Percentiles rank a stretch among this genome's conserved stretches.
Conservation (phyloP, 2,888 invertebrate species). For the Molorchus minor region DNA sequence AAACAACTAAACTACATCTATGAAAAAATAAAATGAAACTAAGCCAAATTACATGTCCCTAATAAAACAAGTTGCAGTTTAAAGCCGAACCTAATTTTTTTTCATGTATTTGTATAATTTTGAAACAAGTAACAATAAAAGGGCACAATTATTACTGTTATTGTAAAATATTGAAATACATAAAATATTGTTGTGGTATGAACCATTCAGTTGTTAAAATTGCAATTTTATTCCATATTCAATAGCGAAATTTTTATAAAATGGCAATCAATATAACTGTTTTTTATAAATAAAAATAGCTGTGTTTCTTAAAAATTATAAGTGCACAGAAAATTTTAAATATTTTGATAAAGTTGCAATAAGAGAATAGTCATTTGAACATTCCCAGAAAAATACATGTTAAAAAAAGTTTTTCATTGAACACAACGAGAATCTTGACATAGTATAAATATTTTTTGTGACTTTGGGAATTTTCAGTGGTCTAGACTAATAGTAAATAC, state of each 20-base stretch:
- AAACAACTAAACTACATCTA: no score
- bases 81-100: not conserved
- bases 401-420: not conserved
- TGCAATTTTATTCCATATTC: constrained; percentile 54
- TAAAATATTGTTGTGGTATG: constrained; percentile 58
- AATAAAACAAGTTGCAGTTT: constrained; percentile 2
- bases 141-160: constrained; percentile 62
- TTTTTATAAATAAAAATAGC: constrained; percentile 57
- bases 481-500: constrained; percentile 48
- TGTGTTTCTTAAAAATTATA: constrained; percentile 59
- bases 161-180: constrained; percentile 53
- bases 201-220: constrained; percentile 56
- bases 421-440: constrained; percentile 29
- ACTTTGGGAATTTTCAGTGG: constrained; percentile 2
- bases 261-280: constrained; percentile 61
- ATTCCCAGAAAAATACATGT: constrained; percentile 13
- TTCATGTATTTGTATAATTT: constrained; percentile 24
- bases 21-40: no score
- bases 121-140: constrained; percentile 57
- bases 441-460: constrained; percentile 33
- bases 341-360: constrained; percentile 64
- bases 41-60: not conserved
- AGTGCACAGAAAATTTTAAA: constrained; percentile 58
- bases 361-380: constrained; percentile 49
- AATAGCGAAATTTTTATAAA: constrained; percentile 50